These are phyloP conservation scores for Taenioides sp. DNA, from an alignment of 2,797 vertebrate genomes.

Conservation along the genomic window DNA sequence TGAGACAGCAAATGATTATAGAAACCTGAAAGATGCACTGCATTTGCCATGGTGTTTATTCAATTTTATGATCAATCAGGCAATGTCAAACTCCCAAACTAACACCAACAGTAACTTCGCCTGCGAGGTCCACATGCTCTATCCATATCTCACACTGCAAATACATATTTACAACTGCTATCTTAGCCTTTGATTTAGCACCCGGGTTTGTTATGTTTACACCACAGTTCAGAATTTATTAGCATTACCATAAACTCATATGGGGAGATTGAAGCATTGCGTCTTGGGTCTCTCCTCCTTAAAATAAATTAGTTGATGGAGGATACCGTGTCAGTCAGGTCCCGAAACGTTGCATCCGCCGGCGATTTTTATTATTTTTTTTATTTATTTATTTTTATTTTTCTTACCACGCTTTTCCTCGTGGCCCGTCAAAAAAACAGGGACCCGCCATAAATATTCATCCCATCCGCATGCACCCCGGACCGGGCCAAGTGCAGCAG, in stretches of 20 bases:
- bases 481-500: constrained; percentile 42
- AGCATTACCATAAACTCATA: constrained; percentile 78
- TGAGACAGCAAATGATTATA: no score
- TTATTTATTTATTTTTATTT: constrained; percentile 17
- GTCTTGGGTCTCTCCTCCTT: constrained; percentile 64
- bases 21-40: no score
- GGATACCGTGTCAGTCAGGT: constrained; percentile 57
- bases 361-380: constrained; percentile 8
- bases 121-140: background rate
- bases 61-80: no score
- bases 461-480: constrained; percentile 37
- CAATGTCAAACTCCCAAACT: background rate
- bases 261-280: constrained; percentile 51
- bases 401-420: constrained; percentile 35
- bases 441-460: constrained; percentile 66
- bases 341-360: constrained; percentile 48
- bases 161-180: constrained; percentile 13
- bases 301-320: constrained; percentile 68
- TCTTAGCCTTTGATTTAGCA: constrained; percentile 75
- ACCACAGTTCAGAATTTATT: constrained; percentile 76
- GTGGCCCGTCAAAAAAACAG: constrained; percentile 44
- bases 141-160: background rate
- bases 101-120: background rate
- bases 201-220: constrained; percentile 74
- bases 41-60: no score